Base-by-base conservation (phyloP, 2,113 vertebrate genomes). In the Psittacara wagleri region DNA sequence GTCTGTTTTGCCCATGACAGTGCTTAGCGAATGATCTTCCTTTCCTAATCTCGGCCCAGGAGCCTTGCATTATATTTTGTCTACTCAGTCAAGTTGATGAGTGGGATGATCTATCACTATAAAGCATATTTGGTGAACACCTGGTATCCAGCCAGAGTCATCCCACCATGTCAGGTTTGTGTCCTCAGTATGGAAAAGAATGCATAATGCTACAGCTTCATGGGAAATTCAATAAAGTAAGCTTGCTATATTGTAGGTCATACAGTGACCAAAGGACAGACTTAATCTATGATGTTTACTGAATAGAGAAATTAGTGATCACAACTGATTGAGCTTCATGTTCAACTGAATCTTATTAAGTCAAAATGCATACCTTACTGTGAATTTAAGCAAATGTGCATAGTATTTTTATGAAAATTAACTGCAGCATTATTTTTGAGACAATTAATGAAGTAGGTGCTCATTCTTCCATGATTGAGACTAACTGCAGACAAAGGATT, bases 221-320 rank as follows among this genome's bases (percentile, higher is more conserved):
- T 14, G 6, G 23, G 24, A 88, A 88, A 76, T 37, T 46, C 33
- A 23, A 14, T 39, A 61, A 72, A 54, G 28, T 29, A 41, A 37
- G 1, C 46, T 79, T 79, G 4, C 9, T 46, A 4, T n/a, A 23
- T 28, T 6, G 35, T 44, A 16, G 1, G 0, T 41, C 25, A 25
- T 25, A 70, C 4, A 59, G 16, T 33, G 8, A 76, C 9, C 9
- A 88, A 69, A 81, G 13, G 23, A 49, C 11, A 20, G 48, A 33
- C 4, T 33, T 75, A 29, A 43, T 35, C 25, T 54, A 5, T 31
- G n/a, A 28, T 11, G 14, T 51, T 92, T 64, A 19, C 8, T 31
- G 6, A 61, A 72, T 25, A 59, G 18, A 83, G 4, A 57, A 4
- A 62, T 57, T 48, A 46, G 16, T 48, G 25, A 74, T 33, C 51